phyloP scores from a whole-genome alignment of 2,797 vertebrate species.

The Acridotheres tristis region DNA sequence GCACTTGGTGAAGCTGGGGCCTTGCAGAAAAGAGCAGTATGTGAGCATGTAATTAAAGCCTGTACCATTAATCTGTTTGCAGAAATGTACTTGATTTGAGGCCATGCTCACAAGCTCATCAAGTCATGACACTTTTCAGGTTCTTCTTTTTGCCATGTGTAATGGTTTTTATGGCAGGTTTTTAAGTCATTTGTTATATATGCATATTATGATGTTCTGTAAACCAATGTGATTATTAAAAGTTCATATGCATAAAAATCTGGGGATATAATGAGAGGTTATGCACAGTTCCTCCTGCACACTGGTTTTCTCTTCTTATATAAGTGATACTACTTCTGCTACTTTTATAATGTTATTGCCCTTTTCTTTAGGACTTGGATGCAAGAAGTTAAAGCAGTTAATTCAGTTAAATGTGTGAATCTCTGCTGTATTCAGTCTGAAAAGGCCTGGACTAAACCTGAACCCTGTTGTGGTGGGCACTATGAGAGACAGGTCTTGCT shows the following conservation, averaged over 20 bases:
- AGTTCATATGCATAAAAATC: background rate
- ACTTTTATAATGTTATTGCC: background rate
- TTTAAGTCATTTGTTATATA: background rate
- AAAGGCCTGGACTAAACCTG: background rate
- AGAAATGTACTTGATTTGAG: background rate
- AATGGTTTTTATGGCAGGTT: background rate
- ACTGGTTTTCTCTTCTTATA: background rate
- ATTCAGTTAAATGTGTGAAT: background rate
- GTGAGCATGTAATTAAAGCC: slow-evolving; percentile 1
- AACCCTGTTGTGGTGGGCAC: too few relatives aligned
- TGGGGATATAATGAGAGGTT: background rate
- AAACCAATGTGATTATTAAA: background rate
- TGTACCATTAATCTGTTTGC: background rate
- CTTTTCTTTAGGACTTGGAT: background rate
- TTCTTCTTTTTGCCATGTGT: background rate
- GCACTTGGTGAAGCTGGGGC: background rate
- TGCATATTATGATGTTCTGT: background rate
- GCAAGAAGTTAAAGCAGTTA: background rate
- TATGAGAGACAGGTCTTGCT: background rate
- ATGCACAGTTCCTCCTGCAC: background rate
- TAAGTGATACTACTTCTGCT: background rate
- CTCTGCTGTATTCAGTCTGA: background rate
- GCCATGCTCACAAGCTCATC: background rate
- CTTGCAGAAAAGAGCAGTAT: background rate
- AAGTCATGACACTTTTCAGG: background rate